Conservation (phyloP, 2,113 vertebrate genomes). For the Leptosomus discolor region DNA sequence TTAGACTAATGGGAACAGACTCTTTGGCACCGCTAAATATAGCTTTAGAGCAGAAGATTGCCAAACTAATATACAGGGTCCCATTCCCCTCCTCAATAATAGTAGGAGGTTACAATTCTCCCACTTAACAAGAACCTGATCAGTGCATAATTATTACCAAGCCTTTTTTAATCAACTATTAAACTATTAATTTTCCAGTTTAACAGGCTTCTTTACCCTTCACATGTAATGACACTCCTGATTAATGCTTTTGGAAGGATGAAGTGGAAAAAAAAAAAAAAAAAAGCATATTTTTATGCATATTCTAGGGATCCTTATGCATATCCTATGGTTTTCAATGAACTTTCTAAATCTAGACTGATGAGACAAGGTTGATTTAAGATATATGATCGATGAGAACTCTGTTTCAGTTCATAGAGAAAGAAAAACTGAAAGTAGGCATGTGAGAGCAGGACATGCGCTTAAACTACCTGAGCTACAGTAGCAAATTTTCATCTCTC, state of each 20-base stretch:
- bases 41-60: background rate
- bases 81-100: background rate
- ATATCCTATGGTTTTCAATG: background rate
- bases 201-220: slow-evolving; percentile 41
- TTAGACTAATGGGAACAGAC: slow-evolving; percentile 30
- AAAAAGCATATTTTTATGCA: background rate
- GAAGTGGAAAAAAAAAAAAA: background rate
- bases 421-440: background rate
- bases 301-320: background rate
- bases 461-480: background rate
- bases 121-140: slow-evolving; percentile 13
- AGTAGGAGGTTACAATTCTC: background rate
- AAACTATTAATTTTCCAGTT: slow-evolving; percentile 51
- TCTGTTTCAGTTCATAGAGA: background rate
- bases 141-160: background rate
- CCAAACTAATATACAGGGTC: background rate
- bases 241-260: slow-evolving; percentile 3
- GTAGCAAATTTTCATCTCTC: background rate
- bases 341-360: background rate
- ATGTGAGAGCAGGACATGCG: background rate
- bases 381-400: background rate
- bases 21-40: slow-evolving; percentile 40
- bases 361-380: background rate
- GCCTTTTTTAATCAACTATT: slow-evolving; percentile 31
- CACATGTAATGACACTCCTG: background rate